Evolutionary conservation across 2,113 vertebrate genomes (phyloP), one percentile per base, ranked within the genome.

Genomic region (Cinclus cinclus): DNA sequence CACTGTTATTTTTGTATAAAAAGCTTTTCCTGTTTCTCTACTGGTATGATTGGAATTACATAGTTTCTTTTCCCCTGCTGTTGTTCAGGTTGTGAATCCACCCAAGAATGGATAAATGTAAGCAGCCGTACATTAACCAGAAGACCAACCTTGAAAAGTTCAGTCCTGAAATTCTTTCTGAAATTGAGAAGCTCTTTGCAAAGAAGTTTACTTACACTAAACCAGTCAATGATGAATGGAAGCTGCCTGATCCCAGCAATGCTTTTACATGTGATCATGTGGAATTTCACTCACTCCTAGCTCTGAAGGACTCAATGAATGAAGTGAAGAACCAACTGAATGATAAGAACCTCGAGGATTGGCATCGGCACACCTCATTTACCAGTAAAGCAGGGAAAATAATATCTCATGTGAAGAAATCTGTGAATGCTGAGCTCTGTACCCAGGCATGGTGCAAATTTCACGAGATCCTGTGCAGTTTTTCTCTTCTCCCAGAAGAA

Each of bases 361-460:
- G 99, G 99, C 99, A 99, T 84, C 97, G 97, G 74, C 99, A 99
- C 97, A 99, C 99, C 17, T 98, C 98, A 2, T 98, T 98, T 91
- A 99, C 99, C 79, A 99, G 99, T 87, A 98, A 98, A 81, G 99
- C 99, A 0, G 99, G 99, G 12, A 99, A 98, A 71, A 98, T 99
- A 60, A 99, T 99, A 12, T 71, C 97, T 11, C 96, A 98, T 0
- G 97, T 99, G 18, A 98, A 98, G n/a, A 98, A 97, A 35, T 96
- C 93, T 5, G 90, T 98, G 85, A 99, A 99, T 7, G 99, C 99
- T 1, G 99, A 99, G 94, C 98, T 99, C 52, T 99, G 99, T 90
- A 99, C 99, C 31, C 99, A 99, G 92, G 99, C 98, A 0, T 99
- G 99, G 99, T 99, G 99, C 93, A 99, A 99, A 90, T 99, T 99